phyloP scores from a whole-genome alignment of 2,797 vertebrate species.

The Sitta carolinensis region DNA sequence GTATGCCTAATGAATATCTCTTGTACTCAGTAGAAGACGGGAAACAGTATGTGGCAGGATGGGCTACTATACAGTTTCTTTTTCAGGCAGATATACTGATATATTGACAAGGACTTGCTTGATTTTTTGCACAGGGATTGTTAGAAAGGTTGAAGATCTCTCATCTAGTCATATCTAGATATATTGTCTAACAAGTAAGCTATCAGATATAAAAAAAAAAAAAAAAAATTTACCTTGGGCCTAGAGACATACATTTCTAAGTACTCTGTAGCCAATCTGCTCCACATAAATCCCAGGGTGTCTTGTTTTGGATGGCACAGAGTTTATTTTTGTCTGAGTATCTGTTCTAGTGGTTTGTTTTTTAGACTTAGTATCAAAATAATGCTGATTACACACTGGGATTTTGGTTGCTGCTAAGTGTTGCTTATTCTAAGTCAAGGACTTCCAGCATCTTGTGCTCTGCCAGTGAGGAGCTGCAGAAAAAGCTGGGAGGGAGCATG shows the following conservation, averaged over 20 bases:
- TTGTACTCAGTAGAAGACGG: not conserved
- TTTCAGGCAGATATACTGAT: not conserved
- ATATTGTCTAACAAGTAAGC: not conserved
- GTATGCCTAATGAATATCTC: not conserved
- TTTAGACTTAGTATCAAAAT: not conserved
- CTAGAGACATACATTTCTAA: not conserved
- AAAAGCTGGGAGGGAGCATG: not conserved
- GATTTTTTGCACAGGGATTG: not conserved
- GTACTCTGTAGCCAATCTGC: not conserved
- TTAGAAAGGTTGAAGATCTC: not conserved
- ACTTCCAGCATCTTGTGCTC: not conserved
- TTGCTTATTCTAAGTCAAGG: not conserved
- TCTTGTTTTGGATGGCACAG: not conserved
- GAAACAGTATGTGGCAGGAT: not conserved
- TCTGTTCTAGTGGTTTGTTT: not conserved
- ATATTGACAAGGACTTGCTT: not conserved
- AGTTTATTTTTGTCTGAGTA: not conserved
- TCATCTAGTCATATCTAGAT: not conserved
- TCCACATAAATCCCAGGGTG: not conserved
- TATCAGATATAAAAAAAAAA: not conserved
- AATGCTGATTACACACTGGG: not conserved
- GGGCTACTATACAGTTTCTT: not conserved
- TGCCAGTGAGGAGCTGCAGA: not conserved
- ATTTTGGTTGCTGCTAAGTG: not conserved
- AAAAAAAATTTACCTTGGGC: not conserved